Conservation (phyloP, 2,888 invertebrate species). For the Nephrotoma guestfalica region DNA sequence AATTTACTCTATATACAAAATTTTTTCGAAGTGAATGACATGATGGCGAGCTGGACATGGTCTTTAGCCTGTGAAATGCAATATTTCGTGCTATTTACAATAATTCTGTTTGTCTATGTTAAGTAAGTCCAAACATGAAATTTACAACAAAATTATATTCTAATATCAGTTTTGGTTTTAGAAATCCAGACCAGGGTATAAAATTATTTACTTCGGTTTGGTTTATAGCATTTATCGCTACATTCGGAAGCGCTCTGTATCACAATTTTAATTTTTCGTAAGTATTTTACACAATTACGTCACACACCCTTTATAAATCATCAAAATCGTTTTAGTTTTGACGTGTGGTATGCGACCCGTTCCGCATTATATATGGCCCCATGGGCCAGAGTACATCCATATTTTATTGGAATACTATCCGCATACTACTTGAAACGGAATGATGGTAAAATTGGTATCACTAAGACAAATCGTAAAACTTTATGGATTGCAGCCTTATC, state of each 20-base stretch:
- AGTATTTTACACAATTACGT: background rate
- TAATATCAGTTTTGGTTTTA: background rate
- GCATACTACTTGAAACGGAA: conserved; percentile 31
- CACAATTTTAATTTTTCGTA: background rate
- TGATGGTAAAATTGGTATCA: conserved; percentile 18
- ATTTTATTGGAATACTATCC: conserved; percentile 33
- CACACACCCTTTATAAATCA: background rate
- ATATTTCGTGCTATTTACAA: conserved; percentile 26
- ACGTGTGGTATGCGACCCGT: conserved; percentile 27
- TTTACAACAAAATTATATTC: background rate
- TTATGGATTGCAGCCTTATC: conserved; percentile 25
- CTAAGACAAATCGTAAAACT: background rate
- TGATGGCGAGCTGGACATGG: conserved; percentile 34
- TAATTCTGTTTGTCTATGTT: conserved; percentile 25
- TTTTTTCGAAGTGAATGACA: conserved; percentile 25
- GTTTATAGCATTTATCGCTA: background rate
- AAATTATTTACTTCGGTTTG: conserved; percentile 6
- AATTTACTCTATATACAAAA: conserved; percentile 31
- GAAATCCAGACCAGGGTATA: conserved; percentile 6
- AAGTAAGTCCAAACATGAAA: conserved; percentile 20
- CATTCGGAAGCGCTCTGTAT: background rate
- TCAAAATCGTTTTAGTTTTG: conserved; percentile 17
- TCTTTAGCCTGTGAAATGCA: conserved; percentile 34
- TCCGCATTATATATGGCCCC: conserved; percentile 36
- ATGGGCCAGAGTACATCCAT: conserved; percentile 36